These are phyloP conservation scores for Ametastegia equiseti DNA, from an alignment of 2,888 invertebrate genomes.

Conservation along the genomic window DNA sequence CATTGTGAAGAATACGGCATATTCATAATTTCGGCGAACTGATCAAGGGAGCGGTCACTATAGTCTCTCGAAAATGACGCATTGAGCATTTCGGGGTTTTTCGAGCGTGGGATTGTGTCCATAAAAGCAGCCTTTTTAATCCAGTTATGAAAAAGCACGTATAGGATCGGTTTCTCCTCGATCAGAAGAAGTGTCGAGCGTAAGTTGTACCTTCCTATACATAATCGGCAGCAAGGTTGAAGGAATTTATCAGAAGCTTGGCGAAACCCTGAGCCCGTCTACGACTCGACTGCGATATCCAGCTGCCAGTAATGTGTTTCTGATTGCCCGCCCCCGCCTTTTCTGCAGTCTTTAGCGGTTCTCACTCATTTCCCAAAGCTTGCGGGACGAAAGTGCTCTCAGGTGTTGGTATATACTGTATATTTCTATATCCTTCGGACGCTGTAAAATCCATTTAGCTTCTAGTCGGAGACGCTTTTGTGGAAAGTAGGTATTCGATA, in stretches of 20 bases:
- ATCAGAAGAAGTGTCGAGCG: background rate
- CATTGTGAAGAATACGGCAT: too few relatives aligned
- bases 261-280: conserved; percentile 25
- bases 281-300: conserved; percentile 51
- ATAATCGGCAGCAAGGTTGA: conserved; percentile 5
- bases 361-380: conserved; percentile 7
- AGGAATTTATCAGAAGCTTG: conserved; percentile 27
- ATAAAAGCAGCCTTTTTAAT: background rate
- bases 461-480: too few relatives aligned
- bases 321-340: conserved; percentile 69
- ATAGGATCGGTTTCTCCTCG: conserved; percentile 3
- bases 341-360: conserved; percentile 39
- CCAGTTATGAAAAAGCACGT: conserved; percentile 23
- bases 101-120: background rate
- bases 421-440: background rate
- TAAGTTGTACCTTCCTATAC: conserved; percentile 14
- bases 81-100: background rate
- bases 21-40: too few relatives aligned
- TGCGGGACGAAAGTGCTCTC: background rate
- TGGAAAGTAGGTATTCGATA: background rate
- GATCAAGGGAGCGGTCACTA: background rate
- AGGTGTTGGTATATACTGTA: background rate
- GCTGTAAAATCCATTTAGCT: background rate
- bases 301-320: conserved; percentile 73
- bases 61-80: background rate